Evolutionary conservation across 2,888 invertebrate genomes (phyloP).

Genomic region (Heliconius ethilla): DNA sequence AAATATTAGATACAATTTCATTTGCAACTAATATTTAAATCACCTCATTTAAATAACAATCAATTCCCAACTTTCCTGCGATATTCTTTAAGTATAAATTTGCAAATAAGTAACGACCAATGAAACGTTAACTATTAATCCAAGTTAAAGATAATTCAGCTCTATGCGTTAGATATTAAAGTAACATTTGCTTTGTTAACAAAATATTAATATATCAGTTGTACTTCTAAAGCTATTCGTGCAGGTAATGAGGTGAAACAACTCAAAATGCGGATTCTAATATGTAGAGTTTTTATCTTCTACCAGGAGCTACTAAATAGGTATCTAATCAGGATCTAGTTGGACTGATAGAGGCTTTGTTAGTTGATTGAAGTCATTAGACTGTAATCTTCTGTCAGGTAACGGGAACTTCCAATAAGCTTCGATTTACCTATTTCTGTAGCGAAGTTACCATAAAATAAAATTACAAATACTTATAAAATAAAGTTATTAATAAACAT

Average conservation of each 20-base stretch:
- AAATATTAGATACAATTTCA: constrained; percentile 46
- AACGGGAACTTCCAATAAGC: background rate
- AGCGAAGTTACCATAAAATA: too few relatives aligned
- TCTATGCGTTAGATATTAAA: constrained; percentile 23
- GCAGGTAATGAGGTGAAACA: constrained; percentile 76
- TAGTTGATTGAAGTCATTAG: constrained; percentile 11
- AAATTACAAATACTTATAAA: too few relatives aligned
- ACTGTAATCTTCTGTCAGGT: constrained; percentile 16
- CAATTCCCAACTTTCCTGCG: constrained; percentile 69
- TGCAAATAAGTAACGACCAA: constrained; percentile 59
- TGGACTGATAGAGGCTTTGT: constrained; percentile 31
- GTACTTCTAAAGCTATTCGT: constrained; percentile 64
- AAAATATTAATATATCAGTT: constrained; percentile 41
- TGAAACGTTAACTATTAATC: constrained; percentile 48
- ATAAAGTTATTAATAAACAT: too few relatives aligned
- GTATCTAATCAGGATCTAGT: constrained; percentile 51
- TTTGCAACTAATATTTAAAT: constrained; percentile 45
- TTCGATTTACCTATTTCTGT: background rate
- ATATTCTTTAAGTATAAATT: constrained; percentile 72
- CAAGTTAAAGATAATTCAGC: constrained; percentile 41
- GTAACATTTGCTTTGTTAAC: constrained; percentile 40
- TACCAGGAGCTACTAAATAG: constrained; percentile 48
- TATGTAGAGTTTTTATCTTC: constrained; percentile 55
- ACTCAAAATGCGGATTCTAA: constrained; percentile 66
- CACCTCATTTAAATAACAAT: constrained; percentile 56